Conservation (phyloP, 2,888 invertebrate species). For the Erebia palarica region DNA sequence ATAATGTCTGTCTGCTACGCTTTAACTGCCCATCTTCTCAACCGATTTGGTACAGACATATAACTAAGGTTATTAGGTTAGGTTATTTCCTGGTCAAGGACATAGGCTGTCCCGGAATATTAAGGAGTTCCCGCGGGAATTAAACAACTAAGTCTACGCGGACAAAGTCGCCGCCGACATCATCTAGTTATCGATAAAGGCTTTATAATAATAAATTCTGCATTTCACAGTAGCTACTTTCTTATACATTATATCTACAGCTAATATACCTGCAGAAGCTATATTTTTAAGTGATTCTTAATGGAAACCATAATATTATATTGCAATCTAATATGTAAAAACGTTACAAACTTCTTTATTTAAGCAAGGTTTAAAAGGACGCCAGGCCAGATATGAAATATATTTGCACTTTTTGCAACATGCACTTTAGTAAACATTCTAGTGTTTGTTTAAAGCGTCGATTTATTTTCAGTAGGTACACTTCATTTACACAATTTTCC, state of each 20-base stretch:
- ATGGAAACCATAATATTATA: not conserved
- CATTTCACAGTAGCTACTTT: not conserved
- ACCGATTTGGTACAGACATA: too few relatives aligned
- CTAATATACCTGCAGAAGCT: too few relatives aligned
- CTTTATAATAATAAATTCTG: not conserved
- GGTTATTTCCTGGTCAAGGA: too few relatives aligned
- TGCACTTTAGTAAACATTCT: not conserved
- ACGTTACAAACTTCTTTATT: not conserved
- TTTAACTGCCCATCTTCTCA: too few relatives aligned
- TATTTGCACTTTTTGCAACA: not conserved
- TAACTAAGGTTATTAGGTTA: too few relatives aligned
- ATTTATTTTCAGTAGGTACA: not conserved
- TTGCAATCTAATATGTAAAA: not conserved
- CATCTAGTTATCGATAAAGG: too few relatives aligned
- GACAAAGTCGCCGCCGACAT: too few relatives aligned
- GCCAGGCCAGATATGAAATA: not conserved
- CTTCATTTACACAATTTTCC: not conserved
- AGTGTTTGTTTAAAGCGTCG: constrained; percentile 7
- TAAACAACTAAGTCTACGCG: too few relatives aligned
- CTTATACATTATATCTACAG: not conserved
- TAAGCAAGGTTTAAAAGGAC: too few relatives aligned
- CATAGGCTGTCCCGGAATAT: too few relatives aligned
- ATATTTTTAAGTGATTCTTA: not conserved
- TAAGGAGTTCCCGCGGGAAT: too few relatives aligned
- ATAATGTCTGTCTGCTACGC: too few relatives aligned